Evolutionary conservation across 2,888 invertebrate species (phyloP), one percentile per base, ranked within the genome.

Genomic region (Agrochola lota): DNA sequence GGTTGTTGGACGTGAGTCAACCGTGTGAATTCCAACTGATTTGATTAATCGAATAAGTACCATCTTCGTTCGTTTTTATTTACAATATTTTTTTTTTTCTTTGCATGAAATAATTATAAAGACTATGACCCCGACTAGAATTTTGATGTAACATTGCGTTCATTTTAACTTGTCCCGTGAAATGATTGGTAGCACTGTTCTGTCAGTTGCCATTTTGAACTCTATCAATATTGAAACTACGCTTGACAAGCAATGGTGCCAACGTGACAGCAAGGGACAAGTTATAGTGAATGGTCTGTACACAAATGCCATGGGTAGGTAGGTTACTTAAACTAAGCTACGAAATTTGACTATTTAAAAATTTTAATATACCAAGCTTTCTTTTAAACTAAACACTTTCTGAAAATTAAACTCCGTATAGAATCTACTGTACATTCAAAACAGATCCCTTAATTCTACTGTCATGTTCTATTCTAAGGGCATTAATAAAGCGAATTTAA

Each of bases 401-500:
- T 35, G 5, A 4, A 46, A 62, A 62, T 69, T 69, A n/a, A n/a
- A 66, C 8, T 20, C n/a, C 12, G 8, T 55, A 26, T 35, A 55
- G 46, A 62, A 55, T 46, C 17, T 63, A 55, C 2, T 35, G 4
- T 62, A 46, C 11, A 66, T 74, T 81, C 9, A 20, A 17, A 69
- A 81, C 68, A 62, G 67, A 67, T 52, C 63, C 46, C 40, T 52
- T 70, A 68, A 68, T n/a, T 64, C 49, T 26, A 71, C 66, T 75
- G 66, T 49, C 74, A 70, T 63, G 59, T 70, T 67, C 69, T 67
- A 63, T 72, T 26, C 69, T 40, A 84, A 79, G 26, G 63, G 12
- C 67, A 71, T 73, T 79, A 68, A 68, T 77, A 81, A 75, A 81
- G 77, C 35, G 62, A 74, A 86, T 76, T 80, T 78, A 74, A 80